These are phyloP conservation scores for Thysanoteuthis rhombus DNA, from an alignment of 2,888 invertebrate species.

Conservation along the genomic window DNA sequence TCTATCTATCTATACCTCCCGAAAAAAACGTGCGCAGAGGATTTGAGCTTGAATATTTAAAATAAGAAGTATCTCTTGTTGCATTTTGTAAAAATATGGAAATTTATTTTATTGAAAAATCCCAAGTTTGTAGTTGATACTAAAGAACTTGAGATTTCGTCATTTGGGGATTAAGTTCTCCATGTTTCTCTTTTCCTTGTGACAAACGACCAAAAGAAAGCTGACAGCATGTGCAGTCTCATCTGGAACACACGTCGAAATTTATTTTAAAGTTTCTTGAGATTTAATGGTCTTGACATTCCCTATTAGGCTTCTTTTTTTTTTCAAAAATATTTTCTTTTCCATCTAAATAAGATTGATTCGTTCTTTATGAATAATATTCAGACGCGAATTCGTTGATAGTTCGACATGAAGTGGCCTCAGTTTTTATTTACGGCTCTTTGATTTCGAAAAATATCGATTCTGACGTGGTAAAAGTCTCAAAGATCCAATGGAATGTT, in stretches of 20 bases:
- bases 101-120: neutral
- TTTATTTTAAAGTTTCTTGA: neutral
- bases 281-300: neutral
- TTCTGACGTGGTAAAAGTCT: neutral
- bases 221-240: too few species aligned
- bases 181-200: too few species aligned
- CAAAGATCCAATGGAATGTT: neutral
- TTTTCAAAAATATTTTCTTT: too few species aligned
- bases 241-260: neutral
- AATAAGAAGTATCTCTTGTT: neutral
- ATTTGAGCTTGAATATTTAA: neutral
- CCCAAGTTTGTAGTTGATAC: too few species aligned
- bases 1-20: too few species aligned
- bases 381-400: neutral
- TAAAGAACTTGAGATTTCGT: too few species aligned
- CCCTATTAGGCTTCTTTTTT: neutral
- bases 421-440: neutral
- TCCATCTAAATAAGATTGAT: neutral
- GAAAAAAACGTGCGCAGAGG: neutral
- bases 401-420: neutral
- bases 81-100: neutral
- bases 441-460: neutral
- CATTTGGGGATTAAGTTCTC: too few species aligned
- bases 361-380: neutral
- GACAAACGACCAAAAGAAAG: too few species aligned